Percentiles rank a stretch among this genome's conserved stretches.
phyloP scores from a whole-genome alignment of 2,888 invertebrate genomes.

The Apodemia duryi region DNA sequence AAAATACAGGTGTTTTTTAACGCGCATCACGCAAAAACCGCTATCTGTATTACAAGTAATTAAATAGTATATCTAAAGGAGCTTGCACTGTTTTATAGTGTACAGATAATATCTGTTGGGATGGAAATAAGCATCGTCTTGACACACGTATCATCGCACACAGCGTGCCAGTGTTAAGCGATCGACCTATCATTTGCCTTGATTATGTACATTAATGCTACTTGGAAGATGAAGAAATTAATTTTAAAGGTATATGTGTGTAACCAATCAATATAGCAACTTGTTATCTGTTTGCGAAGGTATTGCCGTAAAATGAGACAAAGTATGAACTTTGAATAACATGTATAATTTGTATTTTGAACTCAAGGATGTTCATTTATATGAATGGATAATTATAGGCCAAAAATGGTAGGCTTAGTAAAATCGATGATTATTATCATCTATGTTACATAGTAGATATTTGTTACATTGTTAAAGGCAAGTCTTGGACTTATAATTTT shows the following conservation, averaged over 20 bases:
- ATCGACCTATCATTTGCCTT: slow-evolving; percentile 56
- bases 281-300: slow-evolving; percentile 6
- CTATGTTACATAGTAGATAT: not conserved
- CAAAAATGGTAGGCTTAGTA: not conserved
- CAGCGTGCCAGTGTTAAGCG: slow-evolving; percentile 35
- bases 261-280: slow-evolving; percentile 4
- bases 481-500: too few relatives aligned
- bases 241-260: slow-evolving; percentile 39
- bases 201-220: slow-evolving; percentile 52
- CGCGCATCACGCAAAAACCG: too few relatives aligned
- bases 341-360: not conserved
- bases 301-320: slow-evolving; percentile 10
- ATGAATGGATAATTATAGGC: not conserved
- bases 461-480: not conserved
- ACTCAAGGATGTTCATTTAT: not conserved
- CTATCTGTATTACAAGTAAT: too few relatives aligned
- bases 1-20: too few relatives aligned
- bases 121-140: slow-evolving; percentile 39
- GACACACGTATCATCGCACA: slow-evolving; percentile 36
- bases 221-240: slow-evolving; percentile 63
- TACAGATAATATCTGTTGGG: slow-evolving; percentile 24
- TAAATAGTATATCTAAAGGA: not conserved
- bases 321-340: not conserved
- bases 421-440: not conserved
- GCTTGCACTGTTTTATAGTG: slow-evolving; percentile 24